Conservation (phyloP, 1,140 invertebrate species). For the Leguminivora glycinivorella region DNA sequence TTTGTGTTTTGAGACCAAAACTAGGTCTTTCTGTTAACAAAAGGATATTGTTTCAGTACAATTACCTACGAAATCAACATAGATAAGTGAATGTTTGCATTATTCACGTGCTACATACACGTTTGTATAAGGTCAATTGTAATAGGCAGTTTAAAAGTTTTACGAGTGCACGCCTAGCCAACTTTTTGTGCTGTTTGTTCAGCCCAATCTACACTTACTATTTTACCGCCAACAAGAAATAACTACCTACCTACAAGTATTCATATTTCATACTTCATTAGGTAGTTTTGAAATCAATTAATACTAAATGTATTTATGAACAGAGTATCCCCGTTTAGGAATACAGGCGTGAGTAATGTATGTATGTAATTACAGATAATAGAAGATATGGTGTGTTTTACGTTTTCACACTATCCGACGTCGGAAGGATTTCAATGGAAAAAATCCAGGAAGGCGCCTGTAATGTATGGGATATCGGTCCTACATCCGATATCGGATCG, state of each 20-base stretch:
- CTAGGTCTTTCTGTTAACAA: constrained; percentile 67
- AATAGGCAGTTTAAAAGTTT: constrained; percentile 12
- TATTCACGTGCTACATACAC: constrained; percentile 44
- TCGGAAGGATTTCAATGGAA: no score
- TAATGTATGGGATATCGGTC: no score
- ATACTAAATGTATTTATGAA: no score
- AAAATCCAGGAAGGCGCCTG: no score
- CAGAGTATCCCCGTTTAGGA: no score
- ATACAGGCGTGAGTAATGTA: no score
- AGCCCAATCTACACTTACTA: background rate
- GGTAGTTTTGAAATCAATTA: no score
- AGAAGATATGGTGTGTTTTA: no score
- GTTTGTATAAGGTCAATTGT: constrained; percentile 25
- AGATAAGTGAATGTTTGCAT: constrained; percentile 69
- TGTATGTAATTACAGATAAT: no score
- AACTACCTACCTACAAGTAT: background rate
- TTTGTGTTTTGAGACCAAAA: constrained; percentile 66
- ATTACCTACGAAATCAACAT: constrained; percentile 68
- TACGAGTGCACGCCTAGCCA: constrained; percentile 8
- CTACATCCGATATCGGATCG: no score
- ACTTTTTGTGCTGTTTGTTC: constrained; percentile 2
- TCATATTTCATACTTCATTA: no score
- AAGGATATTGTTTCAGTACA: constrained; percentile 68
- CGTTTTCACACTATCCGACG: no score
- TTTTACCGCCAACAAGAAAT: background rate